Conservation (phyloP, 2,113 vertebrate genomes). For the Propithecus coquereli region DNA sequence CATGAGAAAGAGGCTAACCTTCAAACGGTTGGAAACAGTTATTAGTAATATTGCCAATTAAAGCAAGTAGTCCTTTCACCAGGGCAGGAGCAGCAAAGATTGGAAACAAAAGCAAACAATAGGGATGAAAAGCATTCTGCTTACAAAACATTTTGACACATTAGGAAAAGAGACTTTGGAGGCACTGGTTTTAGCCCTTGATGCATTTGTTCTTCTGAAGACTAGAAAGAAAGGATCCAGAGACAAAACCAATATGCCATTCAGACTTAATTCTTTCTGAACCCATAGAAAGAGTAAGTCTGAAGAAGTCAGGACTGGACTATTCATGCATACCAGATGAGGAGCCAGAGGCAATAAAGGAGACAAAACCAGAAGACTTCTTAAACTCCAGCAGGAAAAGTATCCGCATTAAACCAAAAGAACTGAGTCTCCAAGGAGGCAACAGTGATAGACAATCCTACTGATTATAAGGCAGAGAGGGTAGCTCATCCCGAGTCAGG, state of each 20-base stretch:
- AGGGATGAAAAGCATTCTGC: not conserved
- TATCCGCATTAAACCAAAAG: not conserved
- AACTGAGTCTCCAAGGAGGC: not conserved
- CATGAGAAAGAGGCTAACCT: not conserved
- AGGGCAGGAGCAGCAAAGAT: not conserved
- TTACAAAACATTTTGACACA: not conserved
- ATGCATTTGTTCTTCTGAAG: not conserved
- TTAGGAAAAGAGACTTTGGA: not conserved
- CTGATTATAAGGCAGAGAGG: not conserved
- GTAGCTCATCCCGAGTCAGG: not conserved
- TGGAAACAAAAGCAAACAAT: not conserved
- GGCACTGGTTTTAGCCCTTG: constrained; percentile 38
- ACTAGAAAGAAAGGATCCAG: constrained; percentile 33
- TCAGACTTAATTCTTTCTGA: constrained; percentile 38
- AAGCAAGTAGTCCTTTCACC: constrained; percentile 22
- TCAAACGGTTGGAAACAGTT: constrained; percentile 26
- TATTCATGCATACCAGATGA: constrained; percentile 82
- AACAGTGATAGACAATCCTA: not conserved
- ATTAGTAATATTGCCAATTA: not conserved
- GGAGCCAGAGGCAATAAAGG: not conserved
- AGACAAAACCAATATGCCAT: constrained; percentile 34
- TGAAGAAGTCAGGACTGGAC: constrained; percentile 45
- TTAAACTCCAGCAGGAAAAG: not conserved
- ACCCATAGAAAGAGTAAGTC: not conserved
- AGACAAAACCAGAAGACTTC: not conserved